phyloP scores from a whole-genome alignment of 2,113 vertebrate species.

The Ceuthmochares aereus region DNA sequence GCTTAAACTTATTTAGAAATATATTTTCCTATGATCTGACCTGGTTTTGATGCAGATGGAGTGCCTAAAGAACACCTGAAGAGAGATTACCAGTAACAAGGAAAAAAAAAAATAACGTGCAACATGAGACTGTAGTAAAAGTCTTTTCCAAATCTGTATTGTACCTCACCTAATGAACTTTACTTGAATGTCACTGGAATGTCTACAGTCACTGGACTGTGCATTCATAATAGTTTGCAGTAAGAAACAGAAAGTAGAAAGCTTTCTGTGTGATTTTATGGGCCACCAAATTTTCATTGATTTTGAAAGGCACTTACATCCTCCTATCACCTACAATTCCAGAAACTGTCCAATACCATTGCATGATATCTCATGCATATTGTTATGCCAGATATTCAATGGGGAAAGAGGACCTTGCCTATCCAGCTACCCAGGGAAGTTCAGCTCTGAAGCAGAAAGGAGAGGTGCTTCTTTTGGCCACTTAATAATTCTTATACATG shows the following conservation, averaged over 20 bases:
- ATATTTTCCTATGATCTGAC: neutral
- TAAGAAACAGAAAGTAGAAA: neutral
- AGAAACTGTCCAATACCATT: neutral
- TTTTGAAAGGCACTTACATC: neutral
- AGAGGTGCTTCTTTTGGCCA: neutral
- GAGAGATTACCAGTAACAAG: neutral
- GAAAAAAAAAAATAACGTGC: neutral
- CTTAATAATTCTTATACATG: neutral
- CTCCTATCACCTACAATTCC: neutral
- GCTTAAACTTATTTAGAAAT: neutral
- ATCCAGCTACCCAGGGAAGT: accelerated
- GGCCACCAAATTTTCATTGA: neutral
- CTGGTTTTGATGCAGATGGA: neutral
- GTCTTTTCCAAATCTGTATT: neutral
- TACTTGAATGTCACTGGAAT: neutral
- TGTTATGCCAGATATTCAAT: neutral
- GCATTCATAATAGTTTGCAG: neutral
- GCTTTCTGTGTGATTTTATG: neutral
- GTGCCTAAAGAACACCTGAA: neutral
- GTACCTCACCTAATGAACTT: neutral
- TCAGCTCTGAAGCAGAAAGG: neutral
- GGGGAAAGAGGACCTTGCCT: neutral
- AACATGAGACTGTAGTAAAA: neutral
- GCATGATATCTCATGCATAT: neutral
- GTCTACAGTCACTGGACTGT: neutral